A percentile compares a stretch with the other conserved stretches of the same genome.
phyloP scores from a whole-genome alignment of 2,113 vertebrate genomes.

The Cochlearius cochlearius region DNA sequence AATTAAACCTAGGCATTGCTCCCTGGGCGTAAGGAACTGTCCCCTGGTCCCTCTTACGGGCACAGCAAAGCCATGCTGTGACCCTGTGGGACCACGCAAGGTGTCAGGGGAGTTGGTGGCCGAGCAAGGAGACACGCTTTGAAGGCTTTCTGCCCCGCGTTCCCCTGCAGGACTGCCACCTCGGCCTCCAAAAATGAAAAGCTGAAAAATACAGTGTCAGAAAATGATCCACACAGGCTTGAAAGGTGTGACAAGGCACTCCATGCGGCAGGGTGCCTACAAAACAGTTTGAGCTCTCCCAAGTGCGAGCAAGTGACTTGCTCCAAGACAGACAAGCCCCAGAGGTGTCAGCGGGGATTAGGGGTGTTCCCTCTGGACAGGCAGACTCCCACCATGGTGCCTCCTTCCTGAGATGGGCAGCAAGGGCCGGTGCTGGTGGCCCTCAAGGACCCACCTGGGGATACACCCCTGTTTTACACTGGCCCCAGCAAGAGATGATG shows the following conservation, averaged over 20 bases:
- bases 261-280: not conserved
- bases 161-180: not conserved
- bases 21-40: not conserved
- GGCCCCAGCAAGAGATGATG: not conserved
- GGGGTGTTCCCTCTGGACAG: not conserved
- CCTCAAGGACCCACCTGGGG: not conserved
- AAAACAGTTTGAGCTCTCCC: not conserved
- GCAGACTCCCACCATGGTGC: not conserved
- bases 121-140: not conserved
- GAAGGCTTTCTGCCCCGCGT: not conserved
- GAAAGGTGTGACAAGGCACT: not conserved
- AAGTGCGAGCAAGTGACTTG: rapidly evolving
- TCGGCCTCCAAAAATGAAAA: not conserved
- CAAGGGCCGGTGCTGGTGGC: not conserved
- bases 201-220: not conserved
- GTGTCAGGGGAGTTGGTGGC: rapidly evolving
- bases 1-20: not conserved
- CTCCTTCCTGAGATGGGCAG: not conserved
- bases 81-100: not conserved
- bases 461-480: not conserved
- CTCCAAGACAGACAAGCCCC: not conserved
- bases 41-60: not conserved
- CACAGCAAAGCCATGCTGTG: not conserved
- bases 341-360: not conserved
- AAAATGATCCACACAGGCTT: not conserved